Evolutionary conservation across 2,113 vertebrate species (phyloP).

Genomic region (Pteropus alecto): DNA sequence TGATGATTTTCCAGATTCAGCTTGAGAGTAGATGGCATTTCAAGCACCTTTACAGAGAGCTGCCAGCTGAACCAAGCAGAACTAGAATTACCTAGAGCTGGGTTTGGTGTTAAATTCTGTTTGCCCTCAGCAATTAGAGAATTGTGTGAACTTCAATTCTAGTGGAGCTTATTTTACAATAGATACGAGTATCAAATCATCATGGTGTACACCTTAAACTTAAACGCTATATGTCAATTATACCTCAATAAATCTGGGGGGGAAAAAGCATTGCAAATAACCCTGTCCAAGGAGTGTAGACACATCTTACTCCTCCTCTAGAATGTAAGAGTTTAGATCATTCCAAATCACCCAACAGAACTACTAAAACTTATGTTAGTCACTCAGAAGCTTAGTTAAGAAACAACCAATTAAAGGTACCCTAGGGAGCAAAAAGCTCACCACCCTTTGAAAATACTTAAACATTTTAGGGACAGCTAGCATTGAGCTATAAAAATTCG

Average conservation of each 20-base stretch:
- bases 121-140: neutral
- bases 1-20: neutral
- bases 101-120: neutral
- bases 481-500: neutral
- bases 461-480: neutral
- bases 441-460: neutral
- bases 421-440: neutral
- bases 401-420: neutral
- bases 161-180: too few relatives aligned
- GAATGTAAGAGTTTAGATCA: neutral
- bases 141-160: neutral
- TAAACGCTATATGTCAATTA: neutral
- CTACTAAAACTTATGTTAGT: neutral
- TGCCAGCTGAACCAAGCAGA: neutral
- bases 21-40: neutral
- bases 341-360: neutral
- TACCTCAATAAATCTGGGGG: neutral
- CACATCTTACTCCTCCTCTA: neutral
- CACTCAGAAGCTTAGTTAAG: neutral
- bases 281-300: too few relatives aligned
- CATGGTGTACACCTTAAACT: neutral
- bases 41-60: neutral
- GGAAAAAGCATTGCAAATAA: fast-evolving
- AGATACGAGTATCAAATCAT: neutral
- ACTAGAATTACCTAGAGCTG: neutral